Percentiles rank a stretch among this genome's conserved stretches.
Conservation (phyloP, 2,797 vertebrate genomes). For the Brachyalestes nurse region DNA sequence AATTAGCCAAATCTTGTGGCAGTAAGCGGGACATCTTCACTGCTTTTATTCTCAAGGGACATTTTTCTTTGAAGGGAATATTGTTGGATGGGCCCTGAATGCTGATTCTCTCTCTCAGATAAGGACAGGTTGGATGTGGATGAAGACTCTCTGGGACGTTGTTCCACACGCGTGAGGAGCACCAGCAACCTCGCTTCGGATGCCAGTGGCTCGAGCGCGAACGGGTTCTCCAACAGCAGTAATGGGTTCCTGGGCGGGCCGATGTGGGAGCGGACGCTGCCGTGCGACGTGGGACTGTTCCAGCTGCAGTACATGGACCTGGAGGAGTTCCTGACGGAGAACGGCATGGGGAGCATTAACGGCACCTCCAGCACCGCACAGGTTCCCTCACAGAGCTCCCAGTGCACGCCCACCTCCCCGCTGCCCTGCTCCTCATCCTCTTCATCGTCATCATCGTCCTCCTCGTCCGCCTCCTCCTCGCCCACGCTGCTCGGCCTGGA, state of each 20-base stretch:
- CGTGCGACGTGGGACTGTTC: constrained; percentile 85
- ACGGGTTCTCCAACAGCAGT: constrained; percentile 53
- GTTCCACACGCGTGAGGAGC: constrained; percentile 67
- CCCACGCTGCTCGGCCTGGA: constrained; percentile 81
- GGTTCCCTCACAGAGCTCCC: constrained; percentile 83
- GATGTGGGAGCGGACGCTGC: constrained; percentile 89
- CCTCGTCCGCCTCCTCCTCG: constrained; percentile 70
- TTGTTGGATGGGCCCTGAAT: too few species aligned
- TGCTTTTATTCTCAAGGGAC: too few species aligned
- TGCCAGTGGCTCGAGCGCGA: constrained; percentile 58
- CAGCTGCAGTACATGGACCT: constrained; percentile 95
- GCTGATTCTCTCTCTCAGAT: constrained; percentile 61
- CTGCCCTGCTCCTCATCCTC: constrained; percentile 76
- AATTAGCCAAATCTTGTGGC: too few species aligned
- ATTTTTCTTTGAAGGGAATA: too few species aligned
- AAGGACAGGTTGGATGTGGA: constrained; percentile 80
- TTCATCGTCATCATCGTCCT: constrained; percentile 68
- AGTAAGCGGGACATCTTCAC: too few species aligned
- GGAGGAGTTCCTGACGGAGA: constrained; percentile 92
- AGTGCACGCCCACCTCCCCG: constrained; percentile 80
- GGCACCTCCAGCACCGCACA: constrained; percentile 76
- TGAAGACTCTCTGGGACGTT: constrained; percentile 77
- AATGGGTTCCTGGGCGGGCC: constrained; percentile 83
- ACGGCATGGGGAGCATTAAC: constrained; percentile 82
- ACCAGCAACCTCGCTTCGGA: constrained; percentile 40